These are phyloP conservation scores for Apeltes quadracus DNA, from an alignment of 2,113 vertebrate species.

Conservation along the genomic window DNA sequence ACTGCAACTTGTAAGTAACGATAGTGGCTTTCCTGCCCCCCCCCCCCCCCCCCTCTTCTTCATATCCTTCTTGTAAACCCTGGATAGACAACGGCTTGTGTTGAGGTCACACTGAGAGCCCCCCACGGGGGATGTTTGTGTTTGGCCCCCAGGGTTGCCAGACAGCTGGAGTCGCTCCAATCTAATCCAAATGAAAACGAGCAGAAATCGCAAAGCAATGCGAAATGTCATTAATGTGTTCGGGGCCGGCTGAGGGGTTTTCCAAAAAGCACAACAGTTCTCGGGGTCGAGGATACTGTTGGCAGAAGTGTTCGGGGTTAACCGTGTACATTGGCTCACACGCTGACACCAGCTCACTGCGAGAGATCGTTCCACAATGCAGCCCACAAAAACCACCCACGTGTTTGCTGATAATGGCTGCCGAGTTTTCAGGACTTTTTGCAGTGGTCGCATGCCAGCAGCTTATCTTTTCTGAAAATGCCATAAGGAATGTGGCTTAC, in stretches of 20 bases:
- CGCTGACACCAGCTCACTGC: constrained; percentile 18
- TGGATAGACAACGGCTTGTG: constrained; percentile 36
- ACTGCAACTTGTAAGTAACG: constrained; percentile 43
- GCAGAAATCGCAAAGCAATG: constrained; percentile 55
- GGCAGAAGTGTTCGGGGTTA: constrained; percentile 46
- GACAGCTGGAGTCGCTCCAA: constrained; percentile 68
- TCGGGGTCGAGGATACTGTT: constrained; percentile 42
- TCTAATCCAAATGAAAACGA: constrained; percentile 69
- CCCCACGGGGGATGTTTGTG: constrained; percentile 60
- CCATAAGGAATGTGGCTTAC: constrained; percentile 41
- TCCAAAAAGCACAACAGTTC: constrained; percentile 55
- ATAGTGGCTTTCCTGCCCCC: constrained; percentile 33
- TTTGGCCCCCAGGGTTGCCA: constrained; percentile 63
- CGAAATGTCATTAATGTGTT: constrained; percentile 68
- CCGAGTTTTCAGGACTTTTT: constrained; percentile 52
- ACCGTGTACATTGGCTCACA: constrained; percentile 24
- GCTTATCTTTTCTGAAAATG: constrained; percentile 52
- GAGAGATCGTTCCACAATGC: constrained; percentile 35
- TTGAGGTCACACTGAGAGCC: constrained; percentile 51
- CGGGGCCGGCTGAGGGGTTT: constrained; percentile 51
- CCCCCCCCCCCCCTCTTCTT: not conserved
- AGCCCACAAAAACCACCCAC: constrained; percentile 46
- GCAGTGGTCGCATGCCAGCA: constrained; percentile 38
- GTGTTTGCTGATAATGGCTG: constrained; percentile 47
- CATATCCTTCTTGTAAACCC: constrained; percentile 31